A percentile compares a stretch with the other conserved stretches of the same genome.
Conservation (phyloP, 2,797 vertebrate species). For the Peromyscus aztecus region DNA sequence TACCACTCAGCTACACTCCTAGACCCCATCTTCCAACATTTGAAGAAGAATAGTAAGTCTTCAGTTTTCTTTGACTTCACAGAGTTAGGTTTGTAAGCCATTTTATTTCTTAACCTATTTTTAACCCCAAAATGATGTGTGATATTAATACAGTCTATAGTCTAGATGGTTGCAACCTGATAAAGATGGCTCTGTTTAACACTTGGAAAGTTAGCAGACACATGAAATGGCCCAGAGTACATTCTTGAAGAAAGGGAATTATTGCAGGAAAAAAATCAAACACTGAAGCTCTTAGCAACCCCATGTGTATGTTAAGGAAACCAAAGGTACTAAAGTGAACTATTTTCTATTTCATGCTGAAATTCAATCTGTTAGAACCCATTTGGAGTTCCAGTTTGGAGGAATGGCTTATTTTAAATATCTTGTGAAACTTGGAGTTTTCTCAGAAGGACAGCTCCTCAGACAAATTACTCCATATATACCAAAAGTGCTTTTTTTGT, state of each 20-base stretch:
- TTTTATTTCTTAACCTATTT: conserved; percentile 22
- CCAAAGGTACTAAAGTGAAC: conserved; percentile 15
- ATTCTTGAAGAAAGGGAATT: conserved; percentile 39
- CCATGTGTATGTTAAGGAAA: conserved; percentile 60
- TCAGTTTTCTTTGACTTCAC: conserved; percentile 37
- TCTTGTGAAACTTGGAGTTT: conserved; percentile 35
- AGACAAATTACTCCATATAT: conserved; percentile 61
- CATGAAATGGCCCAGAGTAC: not conserved
- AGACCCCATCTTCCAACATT: not conserved
- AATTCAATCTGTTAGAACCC: conserved; percentile 65
- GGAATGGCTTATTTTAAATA: conserved; percentile 69
- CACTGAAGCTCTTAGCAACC: conserved; percentile 31
- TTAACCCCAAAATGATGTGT: not conserved
- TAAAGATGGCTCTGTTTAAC: not conserved
- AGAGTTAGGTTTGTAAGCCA: not conserved
- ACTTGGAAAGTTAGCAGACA: not conserved
- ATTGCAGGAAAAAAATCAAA: not conserved
- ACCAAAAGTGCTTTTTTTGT: conserved; percentile 47
- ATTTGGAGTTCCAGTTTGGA: conserved; percentile 64
- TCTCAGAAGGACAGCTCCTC: conserved; percentile 60
- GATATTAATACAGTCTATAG: not conserved
- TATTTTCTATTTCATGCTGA: conserved; percentile 69
- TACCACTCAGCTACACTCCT: not conserved
- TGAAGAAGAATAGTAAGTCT: not conserved
- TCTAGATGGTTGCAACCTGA: not conserved